Base-by-base conservation (phyloP, 2,797 vertebrate species). In the Podarcis lilfordi region DNA sequence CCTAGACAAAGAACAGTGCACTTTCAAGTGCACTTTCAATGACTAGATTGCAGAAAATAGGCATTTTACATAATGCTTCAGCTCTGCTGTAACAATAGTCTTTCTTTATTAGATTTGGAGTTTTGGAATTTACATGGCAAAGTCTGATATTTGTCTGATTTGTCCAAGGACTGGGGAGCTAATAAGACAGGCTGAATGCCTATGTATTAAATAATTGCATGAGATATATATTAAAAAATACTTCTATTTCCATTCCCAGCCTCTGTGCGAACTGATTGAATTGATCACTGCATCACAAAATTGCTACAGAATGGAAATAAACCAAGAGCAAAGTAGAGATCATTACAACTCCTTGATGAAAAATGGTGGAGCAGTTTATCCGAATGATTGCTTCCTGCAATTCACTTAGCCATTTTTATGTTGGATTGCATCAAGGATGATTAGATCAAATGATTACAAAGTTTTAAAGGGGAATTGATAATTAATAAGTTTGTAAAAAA, bases 281-380 rank as follows among this genome's bases (percentile, higher is more conserved):
- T 55, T 91, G 86, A 91, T 71, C 1, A 21, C 71, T 90, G 2
- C 2, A 89, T 91, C 90, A 43, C 25, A 92, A 74, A 93, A 85
- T 64, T 85, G 69, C 75, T 45, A 80, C 69, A 66, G 23, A 89
- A 89, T 80, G 40, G 82, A 89, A 80, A 83, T 75, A 89, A 89
- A 89, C 50, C 29, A 66, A 68, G 55, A 81, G 69, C 27, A 80
- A 80, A 85, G 77, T 27, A 75, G 29, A 74, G 55, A 85, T 75
- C 78, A 80, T 81, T 81, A 72, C 40, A 80, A 80, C n/a, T 17
- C 68, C 77, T 89, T 88, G 66, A 74, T 80, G 69, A 75, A n/a
- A 86, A 85, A 89, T 66, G 69, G 66, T 74, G 77, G 81, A 55
- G 43, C 80, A 83, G 55, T 85, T 85, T 79, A 75, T 80, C 77